These are phyloP conservation scores for Psammodynastes pulverulentus DNA, from an alignment of 2,113 vertebrate genomes.

Conservation along the genomic window DNA sequence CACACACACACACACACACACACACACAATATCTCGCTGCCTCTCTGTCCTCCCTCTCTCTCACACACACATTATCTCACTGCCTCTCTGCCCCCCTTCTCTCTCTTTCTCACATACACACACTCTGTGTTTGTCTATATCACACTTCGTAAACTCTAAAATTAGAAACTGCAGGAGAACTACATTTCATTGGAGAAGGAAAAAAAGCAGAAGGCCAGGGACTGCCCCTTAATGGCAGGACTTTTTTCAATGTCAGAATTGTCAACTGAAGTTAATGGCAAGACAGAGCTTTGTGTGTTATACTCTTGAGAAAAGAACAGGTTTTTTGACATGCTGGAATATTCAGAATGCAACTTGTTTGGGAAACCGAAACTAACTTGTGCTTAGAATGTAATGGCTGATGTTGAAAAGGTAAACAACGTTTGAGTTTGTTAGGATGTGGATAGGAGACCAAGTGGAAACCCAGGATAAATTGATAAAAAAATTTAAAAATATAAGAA, in stretches of 20 bases:
- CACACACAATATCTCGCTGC: no score
- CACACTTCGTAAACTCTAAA: conserved; percentile 43
- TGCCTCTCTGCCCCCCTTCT: conserved; percentile 1
- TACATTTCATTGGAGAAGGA: conserved; percentile 12
- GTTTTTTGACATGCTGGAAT: neutral
- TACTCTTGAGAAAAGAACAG: conserved; percentile 18
- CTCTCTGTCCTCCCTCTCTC: no score
- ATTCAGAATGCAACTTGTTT: neutral
- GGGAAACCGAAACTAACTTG: neutral
- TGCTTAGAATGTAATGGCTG: neutral
- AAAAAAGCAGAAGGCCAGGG: conserved; percentile 1
- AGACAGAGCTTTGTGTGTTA: conserved; percentile 20
- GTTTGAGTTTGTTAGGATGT: neutral
- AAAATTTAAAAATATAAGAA: neutral
- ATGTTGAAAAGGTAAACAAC: neutral
- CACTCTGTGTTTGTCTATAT: neutral
- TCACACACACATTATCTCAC: no score
- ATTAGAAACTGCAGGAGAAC: conserved; percentile 49
- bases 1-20: no score
- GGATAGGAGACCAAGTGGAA: neutral
- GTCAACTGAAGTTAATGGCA: conserved; percentile 48
- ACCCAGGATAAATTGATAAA: neutral
- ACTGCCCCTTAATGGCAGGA: conserved; percentile 49
- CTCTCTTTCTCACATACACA: no score
- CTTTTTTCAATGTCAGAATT: conserved; percentile 44